Evolutionary conservation across 2,797 vertebrate genomes (phyloP).

Genomic region (Gadopsis bispinosus): DNA sequence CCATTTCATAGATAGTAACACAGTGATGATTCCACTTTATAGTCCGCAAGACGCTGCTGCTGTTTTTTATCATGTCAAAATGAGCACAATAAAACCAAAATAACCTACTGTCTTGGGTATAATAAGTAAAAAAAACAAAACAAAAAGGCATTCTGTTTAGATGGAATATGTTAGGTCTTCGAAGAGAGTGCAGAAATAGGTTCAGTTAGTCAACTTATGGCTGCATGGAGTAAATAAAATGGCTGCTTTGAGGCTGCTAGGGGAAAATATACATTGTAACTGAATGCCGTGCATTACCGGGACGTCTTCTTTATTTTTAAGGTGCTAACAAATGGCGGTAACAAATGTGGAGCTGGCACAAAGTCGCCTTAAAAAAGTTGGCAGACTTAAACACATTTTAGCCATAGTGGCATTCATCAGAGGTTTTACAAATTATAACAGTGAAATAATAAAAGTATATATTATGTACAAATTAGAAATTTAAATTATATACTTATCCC

Average conservation of each 20-base stretch:
- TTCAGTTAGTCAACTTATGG: background rate
- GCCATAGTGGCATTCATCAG: background rate
- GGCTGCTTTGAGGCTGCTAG: background rate
- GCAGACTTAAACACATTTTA: background rate
- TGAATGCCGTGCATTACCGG: background rate
- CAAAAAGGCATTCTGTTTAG: constrained; percentile 6
- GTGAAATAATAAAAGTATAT: background rate
- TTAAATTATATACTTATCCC: background rate
- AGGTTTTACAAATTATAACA: background rate
- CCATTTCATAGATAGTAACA: background rate
- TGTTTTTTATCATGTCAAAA: background rate
- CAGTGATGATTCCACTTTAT: background rate
- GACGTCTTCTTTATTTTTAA: background rate
- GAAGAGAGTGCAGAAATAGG: constrained; percentile 1
- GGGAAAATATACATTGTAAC: background rate
- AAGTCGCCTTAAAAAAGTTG: constrained; percentile 1
- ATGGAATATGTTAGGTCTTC: background rate
- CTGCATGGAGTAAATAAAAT: background rate
- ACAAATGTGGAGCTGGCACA: background rate
- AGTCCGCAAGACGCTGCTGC: too few species aligned
- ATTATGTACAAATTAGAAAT: background rate
- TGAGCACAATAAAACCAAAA: background rate
- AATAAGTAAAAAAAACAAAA: background rate
- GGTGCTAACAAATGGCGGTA: background rate
- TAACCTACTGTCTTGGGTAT: background rate